Evolutionary conservation across 2,113 vertebrate genomes (phyloP).

Genomic region (Phodopus roborovskii): DNA sequence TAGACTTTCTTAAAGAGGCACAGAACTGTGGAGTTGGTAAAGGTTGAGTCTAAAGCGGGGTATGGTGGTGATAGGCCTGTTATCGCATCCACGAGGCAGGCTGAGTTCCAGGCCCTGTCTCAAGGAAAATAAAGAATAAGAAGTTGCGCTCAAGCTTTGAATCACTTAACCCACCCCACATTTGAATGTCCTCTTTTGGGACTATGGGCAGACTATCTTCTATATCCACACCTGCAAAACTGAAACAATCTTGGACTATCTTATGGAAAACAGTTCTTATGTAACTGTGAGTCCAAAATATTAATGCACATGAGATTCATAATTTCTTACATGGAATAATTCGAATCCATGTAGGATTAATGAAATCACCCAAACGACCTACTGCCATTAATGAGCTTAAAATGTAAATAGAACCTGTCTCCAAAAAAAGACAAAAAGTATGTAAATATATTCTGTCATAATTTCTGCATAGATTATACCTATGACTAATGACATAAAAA

Average conservation of each 20-base stretch:
- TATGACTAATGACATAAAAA: too few species aligned
- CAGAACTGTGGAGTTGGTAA: accelerated
- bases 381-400: too few species aligned
- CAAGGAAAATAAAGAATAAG: neutral
- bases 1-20: neutral
- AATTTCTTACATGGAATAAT: neutral
- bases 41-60: neutral
- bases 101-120: neutral
- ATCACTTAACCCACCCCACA: neutral
- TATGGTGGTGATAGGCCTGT: neutral
- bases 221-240: conserved; percentile 21
- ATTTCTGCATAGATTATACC: too few species aligned
- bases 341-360: neutral
- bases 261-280: conserved; percentile 27
- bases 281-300: neutral
- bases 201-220: neutral
- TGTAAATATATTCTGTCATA: too few species aligned
- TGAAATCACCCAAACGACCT: neutral
- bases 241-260: neutral
- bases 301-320: neutral
- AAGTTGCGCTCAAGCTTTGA: neutral
- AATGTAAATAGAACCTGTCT: too few species aligned
- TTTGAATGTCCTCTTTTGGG: conserved; percentile 16
- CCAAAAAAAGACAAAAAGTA: too few species aligned
- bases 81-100: too few species aligned